Percentiles rank a stretch among this genome's conserved stretches.
Conservation (phyloP, 2,888 invertebrate genomes). For the Cancer borealis region DNA sequence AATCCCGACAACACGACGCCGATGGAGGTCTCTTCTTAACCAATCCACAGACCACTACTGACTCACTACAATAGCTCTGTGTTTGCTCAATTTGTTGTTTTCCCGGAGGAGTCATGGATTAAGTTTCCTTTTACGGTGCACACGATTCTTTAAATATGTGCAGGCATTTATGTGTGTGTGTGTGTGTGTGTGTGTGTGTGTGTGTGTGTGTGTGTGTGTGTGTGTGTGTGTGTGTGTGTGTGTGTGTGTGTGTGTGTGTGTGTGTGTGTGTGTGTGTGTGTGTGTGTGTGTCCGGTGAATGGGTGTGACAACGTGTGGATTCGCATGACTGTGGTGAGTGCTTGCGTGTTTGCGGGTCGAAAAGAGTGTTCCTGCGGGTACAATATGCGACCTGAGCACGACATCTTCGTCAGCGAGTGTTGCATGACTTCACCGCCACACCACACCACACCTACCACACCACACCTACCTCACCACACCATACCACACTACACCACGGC, state of each 20-base stretch:
- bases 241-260: not conserved
- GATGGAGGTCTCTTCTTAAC: not conserved
- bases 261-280: not conserved
- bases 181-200: not conserved
- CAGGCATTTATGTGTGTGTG: not conserved
- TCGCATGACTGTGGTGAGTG: constrained; percentile 11
- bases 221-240: not conserved
- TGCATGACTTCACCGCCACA: not conserved
- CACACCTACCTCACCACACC: not conserved
- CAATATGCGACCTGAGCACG: constrained; percentile 5
- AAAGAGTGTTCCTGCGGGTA: constrained; percentile 9
- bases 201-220: constrained; percentile 1
- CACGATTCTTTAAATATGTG: not conserved
- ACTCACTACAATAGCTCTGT: not conserved
- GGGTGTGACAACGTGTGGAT: constrained; percentile 25
- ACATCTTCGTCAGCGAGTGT: constrained; percentile 1
- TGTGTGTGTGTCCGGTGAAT: not conserved
- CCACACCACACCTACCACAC: not conserved
- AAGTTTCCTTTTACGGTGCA: not conserved
- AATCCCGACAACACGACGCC: not conserved
- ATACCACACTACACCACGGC: not conserved
- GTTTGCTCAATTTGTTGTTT: not conserved
- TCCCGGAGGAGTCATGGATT: not conserved
- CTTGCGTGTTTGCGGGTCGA: not conserved
- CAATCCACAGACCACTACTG: not conserved